These are phyloP conservation scores for Crypturellus tataupa DNA, from an alignment of 2,797 vertebrate species.

Conservation along the genomic window DNA sequence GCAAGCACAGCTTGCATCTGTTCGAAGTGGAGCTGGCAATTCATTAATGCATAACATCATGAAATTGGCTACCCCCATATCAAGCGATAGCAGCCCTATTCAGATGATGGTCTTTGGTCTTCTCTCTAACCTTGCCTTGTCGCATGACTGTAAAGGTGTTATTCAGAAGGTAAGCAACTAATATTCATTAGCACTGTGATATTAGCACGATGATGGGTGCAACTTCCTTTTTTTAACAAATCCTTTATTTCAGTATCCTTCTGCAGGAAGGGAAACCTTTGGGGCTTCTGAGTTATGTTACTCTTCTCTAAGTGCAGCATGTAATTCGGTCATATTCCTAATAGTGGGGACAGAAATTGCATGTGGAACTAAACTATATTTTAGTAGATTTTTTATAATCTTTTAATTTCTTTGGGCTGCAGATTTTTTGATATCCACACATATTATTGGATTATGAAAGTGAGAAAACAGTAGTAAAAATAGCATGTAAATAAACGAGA, in stretches of 20 bases:
- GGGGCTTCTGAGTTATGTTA: neutral
- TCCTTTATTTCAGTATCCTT: neutral
- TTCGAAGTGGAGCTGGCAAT: slow-evolving; percentile 76
- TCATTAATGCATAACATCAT: slow-evolving; percentile 90
- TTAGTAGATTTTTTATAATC: neutral
- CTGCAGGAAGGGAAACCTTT: neutral
- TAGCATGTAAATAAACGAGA: neutral
- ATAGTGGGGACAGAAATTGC: neutral
- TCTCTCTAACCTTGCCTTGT: slow-evolving; percentile 90
- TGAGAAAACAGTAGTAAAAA: neutral
- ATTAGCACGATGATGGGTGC: neutral
- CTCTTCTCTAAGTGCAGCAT: neutral
- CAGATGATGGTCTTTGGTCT: slow-evolving; percentile 90
- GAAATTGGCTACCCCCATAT: slow-evolving; percentile 87
- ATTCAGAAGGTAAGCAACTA: slow-evolving; percentile 90
- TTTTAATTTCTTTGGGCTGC: neutral
- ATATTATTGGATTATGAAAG: neutral
- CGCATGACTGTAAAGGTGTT: slow-evolving; percentile 91
- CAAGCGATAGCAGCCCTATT: slow-evolving; percentile 82
- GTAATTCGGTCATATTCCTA: neutral
- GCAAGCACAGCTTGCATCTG: slow-evolving; percentile 45
- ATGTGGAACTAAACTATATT: neutral
- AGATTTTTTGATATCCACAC: neutral
- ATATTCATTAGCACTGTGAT: neutral
- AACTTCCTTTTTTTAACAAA: neutral